Evolutionary conservation across 2,797 vertebrate genomes (phyloP).

Genomic region (Silurus aristotelis): DNA sequence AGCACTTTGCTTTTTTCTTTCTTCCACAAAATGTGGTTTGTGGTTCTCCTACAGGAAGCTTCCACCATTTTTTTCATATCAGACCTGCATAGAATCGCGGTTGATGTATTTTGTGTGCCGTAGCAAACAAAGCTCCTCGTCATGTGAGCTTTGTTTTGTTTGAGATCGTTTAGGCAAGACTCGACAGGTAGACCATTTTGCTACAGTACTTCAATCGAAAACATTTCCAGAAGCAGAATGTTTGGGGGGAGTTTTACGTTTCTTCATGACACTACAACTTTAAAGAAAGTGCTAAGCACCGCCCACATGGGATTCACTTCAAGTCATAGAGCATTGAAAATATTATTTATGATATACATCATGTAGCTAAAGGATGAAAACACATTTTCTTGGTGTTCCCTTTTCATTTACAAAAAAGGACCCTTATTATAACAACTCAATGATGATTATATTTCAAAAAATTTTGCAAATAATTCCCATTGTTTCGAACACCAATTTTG

Average conservation of each 20-base stretch:
- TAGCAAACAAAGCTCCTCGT: conserved; percentile 31
- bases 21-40: conserved; percentile 32
- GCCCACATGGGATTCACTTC: background rate
- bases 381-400: no score
- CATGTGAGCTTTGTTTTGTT: background rate
- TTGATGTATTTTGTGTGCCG: conserved; percentile 14
- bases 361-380: background rate
- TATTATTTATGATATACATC: background rate
- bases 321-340: background rate
- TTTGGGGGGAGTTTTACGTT: background rate
- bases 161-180: conserved; percentile 2
- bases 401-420: no score
- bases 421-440: background rate
- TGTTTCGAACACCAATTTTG: background rate
- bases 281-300: background rate
- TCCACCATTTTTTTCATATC: conserved; percentile 36
- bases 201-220: background rate
- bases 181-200: background rate
- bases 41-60: conserved; percentile 46
- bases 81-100: conserved; percentile 22
- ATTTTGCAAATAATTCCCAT: background rate
- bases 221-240: background rate
- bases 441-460: background rate
- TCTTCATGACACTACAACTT: background rate
- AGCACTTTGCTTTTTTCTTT: conserved; percentile 27